Base-by-base conservation (phyloP, 2,113 vertebrate species). In the Tauraco erythrolophus region DNA sequence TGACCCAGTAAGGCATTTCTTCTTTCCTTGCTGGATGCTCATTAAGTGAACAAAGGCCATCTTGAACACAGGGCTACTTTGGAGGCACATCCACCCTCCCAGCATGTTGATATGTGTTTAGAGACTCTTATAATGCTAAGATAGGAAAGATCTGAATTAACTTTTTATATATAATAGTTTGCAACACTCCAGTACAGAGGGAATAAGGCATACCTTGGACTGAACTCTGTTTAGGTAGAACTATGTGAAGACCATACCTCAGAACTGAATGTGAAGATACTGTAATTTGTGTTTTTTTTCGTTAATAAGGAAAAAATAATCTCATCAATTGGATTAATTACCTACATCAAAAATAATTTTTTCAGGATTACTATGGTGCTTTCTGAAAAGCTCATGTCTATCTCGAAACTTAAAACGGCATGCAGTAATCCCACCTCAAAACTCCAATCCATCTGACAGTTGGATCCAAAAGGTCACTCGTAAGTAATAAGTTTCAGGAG, bases 381-480 rank as follows among this genome's bases (percentile, higher is more conserved):
- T 31, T 86, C 19, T 51, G 68, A 23, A 66, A 93, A 92, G 60
- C 19, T 53, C 17, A 45, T 91, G 91, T 92, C 69, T 74, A 7
- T 25, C 70, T 84, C 74, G 50, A 77, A 95, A 57, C 54, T 82
- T 27, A 54, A 94, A 94, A 61, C 39, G 88, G 25, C 41, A 70
- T 68, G 23, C 75, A 48, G 25, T 77, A 96, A 96, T 95, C 46
- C 92, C 71, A 31, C 61, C 46, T 90, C 25, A 62, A 82, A 87
- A 86, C 51, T 71, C 57, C 18, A 78, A 25, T 65, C 43, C 33
- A 53, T 72, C 79, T 92, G 85, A 79, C 18, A 2, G 31, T 76
- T 54, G 54, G 61, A 87, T 95, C 86, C 43, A n/a, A 95, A 98
- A 98, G 91, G 96, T 97, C 94, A 94, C 58, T 84, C 31, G 13